These are phyloP conservation scores for Catostomus latipinnis DNA, from an alignment of 2,797 vertebrate genomes.

Conservation along the genomic window DNA sequence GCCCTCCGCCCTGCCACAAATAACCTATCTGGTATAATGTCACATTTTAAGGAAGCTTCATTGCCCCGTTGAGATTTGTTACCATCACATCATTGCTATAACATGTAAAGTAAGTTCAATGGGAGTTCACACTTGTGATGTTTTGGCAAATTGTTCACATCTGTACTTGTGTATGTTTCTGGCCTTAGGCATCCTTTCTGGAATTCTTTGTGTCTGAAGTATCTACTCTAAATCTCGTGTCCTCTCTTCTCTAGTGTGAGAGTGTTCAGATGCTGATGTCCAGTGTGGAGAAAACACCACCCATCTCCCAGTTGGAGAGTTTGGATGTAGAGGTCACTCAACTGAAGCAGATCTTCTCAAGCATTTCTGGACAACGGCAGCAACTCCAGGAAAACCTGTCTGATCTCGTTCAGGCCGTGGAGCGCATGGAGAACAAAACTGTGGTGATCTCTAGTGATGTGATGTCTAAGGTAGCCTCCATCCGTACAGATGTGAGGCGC, in stretches of 20 bases:
- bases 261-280: constrained; percentile 76
- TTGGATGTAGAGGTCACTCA: constrained; percentile 79
- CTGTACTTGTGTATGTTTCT: too few relatives aligned
- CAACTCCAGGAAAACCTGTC: constrained; percentile 79
- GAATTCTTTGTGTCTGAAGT: too few relatives aligned
- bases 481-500: constrained; percentile 91
- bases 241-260: constrained; percentile 79
- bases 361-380: constrained; percentile 74
- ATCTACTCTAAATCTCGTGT: background rate
- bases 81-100: too few relatives aligned
- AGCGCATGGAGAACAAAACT: constrained; percentile 77
- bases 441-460: constrained; percentile 79
- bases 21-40: too few relatives aligned
- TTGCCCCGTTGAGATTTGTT: too few relatives aligned
- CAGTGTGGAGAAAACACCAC: constrained; percentile 72
- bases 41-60: too few relatives aligned
- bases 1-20: too few relatives aligned
- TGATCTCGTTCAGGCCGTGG: constrained; percentile 77
- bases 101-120: too few relatives aligned
- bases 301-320: constrained; percentile 73
- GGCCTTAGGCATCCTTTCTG: too few relatives aligned
- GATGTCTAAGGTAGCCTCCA: constrained; percentile 80
- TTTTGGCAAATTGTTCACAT: too few relatives aligned
- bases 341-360: constrained; percentile 79
- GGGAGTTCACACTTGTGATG: too few relatives aligned